A percentile compares a stretch with the other conserved stretches of the same genome.
Evolutionary conservation across 2,888 invertebrate species (phyloP).

Genomic region (Chymomyza fuscimana): DNA sequence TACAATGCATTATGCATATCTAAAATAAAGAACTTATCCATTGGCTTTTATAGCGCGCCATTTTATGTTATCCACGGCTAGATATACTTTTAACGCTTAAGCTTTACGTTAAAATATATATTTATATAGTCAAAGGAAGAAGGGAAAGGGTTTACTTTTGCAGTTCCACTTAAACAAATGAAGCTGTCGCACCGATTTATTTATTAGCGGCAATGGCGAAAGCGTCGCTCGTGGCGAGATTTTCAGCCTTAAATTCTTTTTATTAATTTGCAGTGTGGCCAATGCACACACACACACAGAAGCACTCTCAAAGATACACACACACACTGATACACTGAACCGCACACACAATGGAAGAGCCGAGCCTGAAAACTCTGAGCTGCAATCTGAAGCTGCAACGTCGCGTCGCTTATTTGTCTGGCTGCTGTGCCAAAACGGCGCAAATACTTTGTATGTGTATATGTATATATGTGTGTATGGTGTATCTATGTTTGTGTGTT

Average conservation of each 20-base stretch:
- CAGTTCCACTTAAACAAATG: constrained; percentile 66
- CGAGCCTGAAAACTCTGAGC: constrained; percentile 18
- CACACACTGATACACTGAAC: not conserved
- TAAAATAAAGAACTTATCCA: not conserved
- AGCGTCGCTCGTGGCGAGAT: constrained; percentile 39
- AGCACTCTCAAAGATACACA: constrained; percentile 7
- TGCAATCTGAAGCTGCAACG: constrained; percentile 69
- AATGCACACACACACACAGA: constrained; percentile 27
- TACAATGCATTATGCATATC: no score
- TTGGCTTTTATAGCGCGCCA: not conserved
- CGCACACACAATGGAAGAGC: not conserved
- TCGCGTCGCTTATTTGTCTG: constrained; percentile 42
- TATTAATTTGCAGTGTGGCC: constrained; percentile 70
- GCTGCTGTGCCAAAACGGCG: constrained; percentile 40
- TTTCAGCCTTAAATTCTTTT: constrained; percentile 73
- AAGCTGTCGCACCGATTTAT: constrained; percentile 68
- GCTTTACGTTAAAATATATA: not conserved
- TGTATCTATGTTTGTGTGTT: constrained; percentile 11
- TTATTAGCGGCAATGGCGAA: constrained; percentile 49
- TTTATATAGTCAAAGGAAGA: not conserved
- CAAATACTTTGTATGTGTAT: not conserved
- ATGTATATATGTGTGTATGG: constrained; percentile 10
- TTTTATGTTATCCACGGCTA: not conserved
- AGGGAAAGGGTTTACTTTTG: not conserved
- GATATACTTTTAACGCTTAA: not conserved